A percentile compares a stretch with the other conserved stretches of the same genome.
Evolutionary conservation across 2,888 invertebrate genomes (phyloP).

Genomic region (Eupelmus urozonus): DNA sequence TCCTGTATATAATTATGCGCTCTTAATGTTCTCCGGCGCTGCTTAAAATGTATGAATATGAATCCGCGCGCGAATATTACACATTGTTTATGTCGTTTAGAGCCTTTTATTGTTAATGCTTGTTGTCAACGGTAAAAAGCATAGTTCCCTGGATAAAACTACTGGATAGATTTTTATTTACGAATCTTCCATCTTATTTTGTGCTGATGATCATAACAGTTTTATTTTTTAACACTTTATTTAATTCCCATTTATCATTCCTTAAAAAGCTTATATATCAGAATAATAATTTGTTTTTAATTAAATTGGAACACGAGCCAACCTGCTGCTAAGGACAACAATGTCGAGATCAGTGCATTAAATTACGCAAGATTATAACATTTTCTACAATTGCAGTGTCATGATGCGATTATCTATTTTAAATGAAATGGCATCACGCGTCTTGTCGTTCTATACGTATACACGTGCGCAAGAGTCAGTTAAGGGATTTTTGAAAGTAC

Average conservation of each 20-base stretch:
- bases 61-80: background rate
- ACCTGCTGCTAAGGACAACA: slow-evolving; percentile 60
- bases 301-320: slow-evolving; percentile 60
- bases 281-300: slow-evolving; percentile 59
- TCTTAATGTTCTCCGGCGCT: background rate
- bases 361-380: slow-evolving; percentile 50
- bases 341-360: slow-evolving; percentile 56
- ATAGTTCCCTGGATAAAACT: background rate
- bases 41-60: background rate
- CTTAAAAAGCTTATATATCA: slow-evolving; percentile 59
- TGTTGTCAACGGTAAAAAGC: slow-evolving; percentile 6
- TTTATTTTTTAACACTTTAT: slow-evolving; percentile 9
- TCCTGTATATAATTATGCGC: background rate
- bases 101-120: background rate
- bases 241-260: slow-evolving; percentile 34
- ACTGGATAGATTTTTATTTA: background rate
- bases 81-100: background rate
- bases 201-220: slow-evolving; percentile 36
- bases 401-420: slow-evolving; percentile 39
- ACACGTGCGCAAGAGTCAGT: background rate
- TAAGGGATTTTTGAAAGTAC: background rate
- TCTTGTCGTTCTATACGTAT: background rate
- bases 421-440: background rate
- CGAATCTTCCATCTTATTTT: background rate
- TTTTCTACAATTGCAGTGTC: no score